Conservation (phyloP, 1,140 invertebrate species). For the Schlechtendalia chinensis region DNA sequence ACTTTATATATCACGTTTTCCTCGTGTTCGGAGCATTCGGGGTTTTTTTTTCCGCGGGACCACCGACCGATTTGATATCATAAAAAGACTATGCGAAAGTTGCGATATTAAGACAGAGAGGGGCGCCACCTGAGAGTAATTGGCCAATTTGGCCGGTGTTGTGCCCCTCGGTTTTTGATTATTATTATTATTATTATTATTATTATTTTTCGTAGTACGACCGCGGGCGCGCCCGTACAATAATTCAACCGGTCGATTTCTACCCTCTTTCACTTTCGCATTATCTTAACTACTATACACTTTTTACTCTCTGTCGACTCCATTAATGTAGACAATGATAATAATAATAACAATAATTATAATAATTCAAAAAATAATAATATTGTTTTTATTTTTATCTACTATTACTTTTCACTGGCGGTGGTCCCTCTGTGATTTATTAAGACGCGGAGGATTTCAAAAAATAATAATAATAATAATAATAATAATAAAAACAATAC, state of each 20-base stretch:
- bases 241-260: slow-evolving; percentile 25
- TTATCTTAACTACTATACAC: slow-evolving; percentile 4
- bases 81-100: slow-evolving; percentile 11
- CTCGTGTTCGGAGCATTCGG: too few species aligned
- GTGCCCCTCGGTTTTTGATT: slow-evolving; percentile 33
- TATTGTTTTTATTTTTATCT: too few species aligned
- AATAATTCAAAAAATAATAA: too few species aligned
- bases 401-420: background rate
- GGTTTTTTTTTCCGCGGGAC: too few species aligned
- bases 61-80: slow-evolving; percentile 21
- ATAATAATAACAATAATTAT: slow-evolving; percentile 46
- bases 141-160: slow-evolving; percentile 35
- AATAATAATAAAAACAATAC: too few species aligned
- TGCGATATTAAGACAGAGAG: slow-evolving; percentile 7
- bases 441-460: background rate
- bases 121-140: slow-evolving; percentile 46
- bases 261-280: background rate
- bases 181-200: slow-evolving; percentile 38
- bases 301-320: background rate
- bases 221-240: background rate
- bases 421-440: slow-evolving; percentile 22
- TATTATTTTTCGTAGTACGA: background rate
- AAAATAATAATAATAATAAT: background rate
- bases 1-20: background rate
- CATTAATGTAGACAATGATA: background rate